phyloP scores from a whole-genome alignment of 2,888 invertebrate genomes.

The Trachelus tabidus region DNA sequence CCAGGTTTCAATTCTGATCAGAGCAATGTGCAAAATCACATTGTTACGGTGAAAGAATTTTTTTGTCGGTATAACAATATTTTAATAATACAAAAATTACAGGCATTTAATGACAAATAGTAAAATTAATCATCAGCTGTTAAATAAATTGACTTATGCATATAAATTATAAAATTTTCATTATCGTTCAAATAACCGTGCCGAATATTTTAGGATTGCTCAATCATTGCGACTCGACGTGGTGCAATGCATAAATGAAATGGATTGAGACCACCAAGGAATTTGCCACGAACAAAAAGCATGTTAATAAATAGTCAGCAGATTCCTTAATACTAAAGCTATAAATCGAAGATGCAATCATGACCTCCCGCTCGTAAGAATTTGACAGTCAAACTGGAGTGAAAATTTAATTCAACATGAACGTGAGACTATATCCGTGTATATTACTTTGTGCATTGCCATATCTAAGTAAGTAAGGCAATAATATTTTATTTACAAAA shows the following conservation, averaged over 20 bases:
- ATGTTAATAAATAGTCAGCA: slow-evolving; percentile 24
- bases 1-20: slow-evolving; percentile 20
- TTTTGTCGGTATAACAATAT: slow-evolving; percentile 26
- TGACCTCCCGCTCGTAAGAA: not conserved
- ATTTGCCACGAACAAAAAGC: slow-evolving; percentile 5
- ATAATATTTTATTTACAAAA: not conserved
- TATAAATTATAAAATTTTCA: not conserved
- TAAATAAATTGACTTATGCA: not conserved
- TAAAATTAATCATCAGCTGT: not conserved
- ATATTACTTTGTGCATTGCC: slow-evolving; percentile 1
- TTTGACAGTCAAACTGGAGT: not conserved
- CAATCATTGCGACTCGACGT: not conserved
- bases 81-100: not conserved
- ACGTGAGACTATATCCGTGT: slow-evolving; percentile 11
- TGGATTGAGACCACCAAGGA: not conserved
- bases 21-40: slow-evolving; percentile 29
- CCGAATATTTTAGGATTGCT: not conserved
- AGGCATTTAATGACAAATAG: not conserved
- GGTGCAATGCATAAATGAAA: slow-evolving; percentile 5
- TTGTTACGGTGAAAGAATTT: slow-evolving; percentile 52
- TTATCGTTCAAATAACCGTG: not conserved
- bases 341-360: slow-evolving; percentile 24
- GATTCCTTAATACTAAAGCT: slow-evolving; percentile 28
- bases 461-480: not conserved
- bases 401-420: slow-evolving; percentile 12